Base-by-base conservation (phyloP, 2,888 invertebrate genomes). In the Lathronympha strigana region DNA sequence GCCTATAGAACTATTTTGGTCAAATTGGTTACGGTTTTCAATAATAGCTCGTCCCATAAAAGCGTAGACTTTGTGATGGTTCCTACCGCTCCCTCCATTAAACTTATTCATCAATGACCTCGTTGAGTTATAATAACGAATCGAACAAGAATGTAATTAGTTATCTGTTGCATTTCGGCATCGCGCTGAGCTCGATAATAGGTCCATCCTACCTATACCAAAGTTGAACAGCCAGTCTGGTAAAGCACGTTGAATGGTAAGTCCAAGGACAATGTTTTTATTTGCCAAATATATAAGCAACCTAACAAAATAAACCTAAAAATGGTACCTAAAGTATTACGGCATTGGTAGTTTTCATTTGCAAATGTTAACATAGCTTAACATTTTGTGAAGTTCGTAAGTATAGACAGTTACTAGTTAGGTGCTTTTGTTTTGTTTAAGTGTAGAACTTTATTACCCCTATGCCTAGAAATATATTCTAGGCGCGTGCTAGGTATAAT, bases 41-140 rank as follows among this genome's bases (percentile, higher is more conserved):
- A 60, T 66, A 45, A 60, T 47, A 66, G 36, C 19, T 66, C 38
- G 31, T 66, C 33, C 61, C 23, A 55, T 53, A 21, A 19, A 58
- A 8, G 2, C 68, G n/a, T 66, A 61, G 66, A 67, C 17, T 71
- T 72, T 68, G 70, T 63, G 71, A 67, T 45, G 36, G 61, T 60
- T 68, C 66, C 61, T 47, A 67, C 63, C 68, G 49, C 61, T 38
- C 69, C 66, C 31, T 15, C 51, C 25, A 61, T 61, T 61, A n/a
- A 61, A 53, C 21, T 4, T 36, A 61, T 49, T 53, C 53, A 51
- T 28, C 28, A 31, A 23, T 61, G 66, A 40, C 66, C 60, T 60
- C 61, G 47, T 31, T 40, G n/a, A 57, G 13, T n/a, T 19, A 13
- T 47, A 36, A 53, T 31, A 13, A 25, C 21, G 43, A 61, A 60